Evolutionary conservation across 2,113 vertebrate species (phyloP).

Genomic region (Brachypteracias leptosomus): DNA sequence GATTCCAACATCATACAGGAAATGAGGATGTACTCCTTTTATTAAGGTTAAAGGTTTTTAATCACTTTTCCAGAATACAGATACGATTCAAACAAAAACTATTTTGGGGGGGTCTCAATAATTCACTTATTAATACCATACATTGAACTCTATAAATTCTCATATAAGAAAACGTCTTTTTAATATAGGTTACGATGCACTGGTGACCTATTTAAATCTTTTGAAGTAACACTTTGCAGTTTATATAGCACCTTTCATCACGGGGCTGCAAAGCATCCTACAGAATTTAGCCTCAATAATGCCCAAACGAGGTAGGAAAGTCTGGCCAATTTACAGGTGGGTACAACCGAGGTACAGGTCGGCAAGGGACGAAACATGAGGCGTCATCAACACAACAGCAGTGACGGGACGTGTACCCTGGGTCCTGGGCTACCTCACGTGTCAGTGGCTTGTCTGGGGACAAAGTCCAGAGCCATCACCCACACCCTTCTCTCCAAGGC

Average conservation of each 20-base stretch:
- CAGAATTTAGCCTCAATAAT: constrained; percentile 27
- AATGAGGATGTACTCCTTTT: constrained; percentile 14
- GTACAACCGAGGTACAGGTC: not conserved
- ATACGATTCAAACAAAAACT: constrained; percentile 45
- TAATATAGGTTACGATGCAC: constrained; percentile 24
- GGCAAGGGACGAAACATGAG: not conserved
- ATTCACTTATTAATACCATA: constrained; percentile 52
- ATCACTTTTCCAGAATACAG: constrained; percentile 60
- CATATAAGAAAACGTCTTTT: constrained; percentile 26
- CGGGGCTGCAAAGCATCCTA: constrained; percentile 9
- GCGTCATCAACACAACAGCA: not conserved
- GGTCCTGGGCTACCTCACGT: not conserved
- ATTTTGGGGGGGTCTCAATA: not conserved
- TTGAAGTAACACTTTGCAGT: constrained; percentile 42
- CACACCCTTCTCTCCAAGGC: not conserved
- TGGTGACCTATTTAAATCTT: not conserved
- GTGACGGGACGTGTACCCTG: rapidly evolving
- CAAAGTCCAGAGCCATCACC: not conserved
- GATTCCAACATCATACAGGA: not conserved
- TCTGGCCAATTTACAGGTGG: not conserved
- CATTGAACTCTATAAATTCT: constrained; percentile 51
- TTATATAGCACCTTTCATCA: constrained; percentile 52
- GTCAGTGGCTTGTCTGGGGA: not conserved
- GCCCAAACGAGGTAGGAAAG: constrained; percentile 48
- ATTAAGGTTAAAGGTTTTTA: constrained; percentile 41